Evolutionary conservation across 2,888 invertebrate genomes (phyloP).

Genomic region (Thereva nobilitata): DNA sequence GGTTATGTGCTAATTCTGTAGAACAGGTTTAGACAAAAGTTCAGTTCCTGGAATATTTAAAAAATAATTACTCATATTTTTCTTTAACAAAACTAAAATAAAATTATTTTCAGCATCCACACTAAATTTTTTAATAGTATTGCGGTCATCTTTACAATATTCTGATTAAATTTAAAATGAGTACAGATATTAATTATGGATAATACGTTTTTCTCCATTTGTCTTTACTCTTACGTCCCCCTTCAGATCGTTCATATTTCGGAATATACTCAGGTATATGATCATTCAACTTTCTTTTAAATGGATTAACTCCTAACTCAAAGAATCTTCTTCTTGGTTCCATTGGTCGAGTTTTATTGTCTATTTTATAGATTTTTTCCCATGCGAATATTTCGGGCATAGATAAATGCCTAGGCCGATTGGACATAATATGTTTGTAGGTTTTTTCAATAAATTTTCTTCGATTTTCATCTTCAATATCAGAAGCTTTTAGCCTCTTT

Average conservation of each 20-base stretch:
- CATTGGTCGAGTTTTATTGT: slow-evolving; percentile 68
- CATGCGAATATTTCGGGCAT: slow-evolving; percentile 75
- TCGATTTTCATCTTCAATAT: slow-evolving; percentile 70
- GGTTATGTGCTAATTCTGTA: no score
- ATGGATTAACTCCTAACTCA: slow-evolving; percentile 68
- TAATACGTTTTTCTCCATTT: slow-evolving; percentile 72
- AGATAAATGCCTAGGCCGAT: slow-evolving; percentile 66
- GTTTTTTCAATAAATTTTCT: slow-evolving; percentile 70
- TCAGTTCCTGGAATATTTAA: no score
- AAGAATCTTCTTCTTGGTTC: slow-evolving; percentile 74
- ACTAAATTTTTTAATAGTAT: no score
- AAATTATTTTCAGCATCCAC: no score
- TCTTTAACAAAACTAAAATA: no score
- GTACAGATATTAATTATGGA: slow-evolving; percentile 56
- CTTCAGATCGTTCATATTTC: slow-evolving; percentile 64
- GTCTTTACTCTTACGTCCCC: slow-evolving; percentile 65
- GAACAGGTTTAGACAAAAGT: no score
- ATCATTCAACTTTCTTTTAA: slow-evolving; percentile 68
- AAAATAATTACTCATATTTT: no score
- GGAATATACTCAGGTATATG: slow-evolving; percentile 73
- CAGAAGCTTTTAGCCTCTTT: slow-evolving; percentile 65
- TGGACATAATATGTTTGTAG: slow-evolving; percentile 71
- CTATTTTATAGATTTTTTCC: slow-evolving; percentile 81
- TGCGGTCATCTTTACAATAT: no score
- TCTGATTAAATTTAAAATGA: no score